Percentiles rank a stretch among this genome's conserved stretches.
Conservation (phyloP, 2,113 vertebrate species). For the Tyto alba region DNA sequence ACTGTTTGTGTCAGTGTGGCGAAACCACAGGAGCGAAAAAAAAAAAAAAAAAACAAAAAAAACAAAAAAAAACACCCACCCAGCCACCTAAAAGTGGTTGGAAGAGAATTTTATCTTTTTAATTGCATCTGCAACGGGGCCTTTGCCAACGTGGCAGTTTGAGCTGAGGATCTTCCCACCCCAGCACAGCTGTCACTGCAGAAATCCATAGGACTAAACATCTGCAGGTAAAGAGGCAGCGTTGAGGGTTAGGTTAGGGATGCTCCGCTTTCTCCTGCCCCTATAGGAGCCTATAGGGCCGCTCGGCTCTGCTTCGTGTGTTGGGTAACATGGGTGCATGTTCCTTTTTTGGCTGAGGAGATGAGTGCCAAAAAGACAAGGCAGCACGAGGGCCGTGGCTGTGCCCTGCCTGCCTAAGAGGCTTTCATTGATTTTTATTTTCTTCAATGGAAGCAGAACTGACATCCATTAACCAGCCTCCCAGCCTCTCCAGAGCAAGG, state of each 20-base stretch:
- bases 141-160: neutral
- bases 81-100: neutral
- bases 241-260: neutral
- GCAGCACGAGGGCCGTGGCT: neutral
- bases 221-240: neutral
- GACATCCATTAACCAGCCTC: slow-evolving; percentile 58
- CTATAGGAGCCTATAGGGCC: rapidly evolving
- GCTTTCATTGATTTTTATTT: slow-evolving; percentile 71
- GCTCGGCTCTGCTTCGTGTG: neutral
- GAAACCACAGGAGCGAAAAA: neutral
- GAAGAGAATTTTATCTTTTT: neutral
- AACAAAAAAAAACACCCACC: neutral
- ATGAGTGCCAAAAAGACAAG: neutral
- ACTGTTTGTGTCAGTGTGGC: neutral
- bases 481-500: neutral
- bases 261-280: neutral
- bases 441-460: slow-evolving; percentile 59
- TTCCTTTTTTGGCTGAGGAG: neutral
- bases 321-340: neutral
- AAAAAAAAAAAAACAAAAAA: no score
- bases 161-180: neutral
- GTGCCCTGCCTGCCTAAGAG: slow-evolving; percentile 54
- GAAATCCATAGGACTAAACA: neutral
- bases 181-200: neutral
- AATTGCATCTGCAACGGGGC: neutral